Percentiles rank a stretch among this genome's conserved stretches.
Evolutionary conservation across 1,140 invertebrate genomes (phyloP).

Genomic region (Habropoda laboriosa): DNA sequence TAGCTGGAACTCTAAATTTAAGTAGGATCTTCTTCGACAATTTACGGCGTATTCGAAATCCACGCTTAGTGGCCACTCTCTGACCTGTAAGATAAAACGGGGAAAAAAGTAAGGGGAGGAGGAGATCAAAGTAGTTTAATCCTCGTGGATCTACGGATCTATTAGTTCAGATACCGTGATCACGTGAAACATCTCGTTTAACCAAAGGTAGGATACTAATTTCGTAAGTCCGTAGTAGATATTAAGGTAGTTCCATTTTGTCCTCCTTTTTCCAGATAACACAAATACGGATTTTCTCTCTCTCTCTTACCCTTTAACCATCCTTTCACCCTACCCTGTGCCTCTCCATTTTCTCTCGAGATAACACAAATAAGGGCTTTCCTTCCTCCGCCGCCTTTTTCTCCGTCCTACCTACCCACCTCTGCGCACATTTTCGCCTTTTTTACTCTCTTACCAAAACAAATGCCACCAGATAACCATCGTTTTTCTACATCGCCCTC

Average conservation of each 20-base stretch:
- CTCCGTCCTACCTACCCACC: not conserved
- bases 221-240: constrained; percentile 50
- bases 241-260: constrained; percentile 58
- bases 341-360: constrained; percentile 19
- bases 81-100: constrained; percentile 23
- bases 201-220: constrained; percentile 59
- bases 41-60: constrained; percentile 33
- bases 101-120: constrained; percentile 38
- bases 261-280: constrained; percentile 56
- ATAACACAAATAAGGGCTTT: constrained; percentile 66
- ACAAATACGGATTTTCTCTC: constrained; percentile 41
- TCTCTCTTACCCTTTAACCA: not conserved
- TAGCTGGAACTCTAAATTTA: not conserved
- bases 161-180: constrained; percentile 19
- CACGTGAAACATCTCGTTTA: constrained; percentile 34
- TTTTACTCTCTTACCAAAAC: constrained; percentile 18
- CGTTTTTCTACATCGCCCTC: not conserved
- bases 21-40: not conserved
- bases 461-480: constrained; percentile 53
- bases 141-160: constrained; percentile 23
- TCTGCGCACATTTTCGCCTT: not conserved
- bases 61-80: constrained; percentile 25
- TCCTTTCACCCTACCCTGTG: too few relatives aligned
- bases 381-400: not conserved
- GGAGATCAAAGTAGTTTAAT: constrained; percentile 34